Base-by-base conservation (phyloP, 53 echinoderm and acorn worm species). In the Stichopus horrens region DNA sequence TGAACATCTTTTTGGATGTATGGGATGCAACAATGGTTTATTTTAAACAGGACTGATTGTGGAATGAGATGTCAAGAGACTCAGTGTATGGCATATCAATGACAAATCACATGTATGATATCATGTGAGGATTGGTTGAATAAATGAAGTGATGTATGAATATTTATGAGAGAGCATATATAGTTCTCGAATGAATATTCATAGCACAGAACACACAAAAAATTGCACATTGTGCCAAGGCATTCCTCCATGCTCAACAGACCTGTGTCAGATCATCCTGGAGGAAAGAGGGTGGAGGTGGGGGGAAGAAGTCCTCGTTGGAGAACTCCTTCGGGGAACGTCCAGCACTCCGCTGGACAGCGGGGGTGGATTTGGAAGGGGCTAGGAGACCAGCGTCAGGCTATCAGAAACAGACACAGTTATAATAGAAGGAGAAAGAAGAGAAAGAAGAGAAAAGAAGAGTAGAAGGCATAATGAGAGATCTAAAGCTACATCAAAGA, bases 281-380 rank as follows among this genome's bases (percentile, higher is more conserved):
- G 18, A 79, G 19, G 88, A 82, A 83, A 20, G 52, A 87, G 51
- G 83, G 57, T n/a, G 82, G 73, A 83, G 83, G 67, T 79, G 77
- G 68, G 37, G 79, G 88, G 63, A 88, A 84, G 88, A 23, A 53
- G 76, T 56, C 73, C 13, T 20, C 71, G 55, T 58, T 54, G 75
- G 80, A 90, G 58, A 21, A 16, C 53, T 16, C 52, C 52, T 52
- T 55, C 52, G 21, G 71, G 76, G 19, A 16, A 23, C 58, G 65
- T 60, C 21, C 71, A 52, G 65, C 53, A 14, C 13, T 52, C 37
- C 52, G 57, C 78, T 71, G 78, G 52, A 52, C 20, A 65, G 23
- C 19, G 21, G 88, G 77, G 78, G 77, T 51, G 5, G 21, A 11
- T 58, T 16, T 77, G 20, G 77, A 88, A 52, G 78, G 78, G 74